These are phyloP conservation scores for Mellivora capensis DNA, from an alignment of 2,113 vertebrate species.

Conservation along the genomic window DNA sequence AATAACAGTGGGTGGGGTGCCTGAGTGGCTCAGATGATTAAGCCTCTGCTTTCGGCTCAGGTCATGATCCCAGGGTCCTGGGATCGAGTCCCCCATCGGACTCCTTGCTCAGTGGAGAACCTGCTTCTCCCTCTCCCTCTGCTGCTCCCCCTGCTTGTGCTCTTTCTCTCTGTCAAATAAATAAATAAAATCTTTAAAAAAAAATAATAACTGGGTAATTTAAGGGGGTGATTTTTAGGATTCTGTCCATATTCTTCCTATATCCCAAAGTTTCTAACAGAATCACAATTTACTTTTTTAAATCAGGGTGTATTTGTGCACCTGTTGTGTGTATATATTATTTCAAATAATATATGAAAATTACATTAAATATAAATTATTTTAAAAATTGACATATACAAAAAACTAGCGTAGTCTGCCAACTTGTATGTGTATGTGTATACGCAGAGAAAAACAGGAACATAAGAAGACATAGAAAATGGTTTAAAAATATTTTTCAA, in stretches of 20 bases:
- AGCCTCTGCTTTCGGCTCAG: no score
- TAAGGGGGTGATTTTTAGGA: neutral
- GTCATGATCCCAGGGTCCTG: no score
- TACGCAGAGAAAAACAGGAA: neutral
- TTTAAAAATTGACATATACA: neutral
- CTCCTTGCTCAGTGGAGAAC: no score
- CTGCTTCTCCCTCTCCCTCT: no score
- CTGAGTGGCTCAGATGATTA: no score
- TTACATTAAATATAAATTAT: neutral
- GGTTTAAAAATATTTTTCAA: neutral
- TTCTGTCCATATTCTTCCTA: neutral
- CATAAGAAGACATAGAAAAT: neutral
- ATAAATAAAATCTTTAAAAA: no score
- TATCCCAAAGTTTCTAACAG: neutral
- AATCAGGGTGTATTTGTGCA: neutral
- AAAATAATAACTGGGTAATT: neutral
- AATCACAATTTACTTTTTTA: neutral
- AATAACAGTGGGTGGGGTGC: neutral
- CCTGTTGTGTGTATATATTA: neutral
- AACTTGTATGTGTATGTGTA: neutral
- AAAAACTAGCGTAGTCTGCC: neutral
- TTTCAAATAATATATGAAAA: neutral
- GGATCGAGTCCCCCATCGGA: no score
- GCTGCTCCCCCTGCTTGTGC: no score
- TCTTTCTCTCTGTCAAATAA: no score